These are phyloP conservation scores for Rosalia funebris DNA, from an alignment of 2,888 invertebrate species.

Conservation along the genomic window DNA sequence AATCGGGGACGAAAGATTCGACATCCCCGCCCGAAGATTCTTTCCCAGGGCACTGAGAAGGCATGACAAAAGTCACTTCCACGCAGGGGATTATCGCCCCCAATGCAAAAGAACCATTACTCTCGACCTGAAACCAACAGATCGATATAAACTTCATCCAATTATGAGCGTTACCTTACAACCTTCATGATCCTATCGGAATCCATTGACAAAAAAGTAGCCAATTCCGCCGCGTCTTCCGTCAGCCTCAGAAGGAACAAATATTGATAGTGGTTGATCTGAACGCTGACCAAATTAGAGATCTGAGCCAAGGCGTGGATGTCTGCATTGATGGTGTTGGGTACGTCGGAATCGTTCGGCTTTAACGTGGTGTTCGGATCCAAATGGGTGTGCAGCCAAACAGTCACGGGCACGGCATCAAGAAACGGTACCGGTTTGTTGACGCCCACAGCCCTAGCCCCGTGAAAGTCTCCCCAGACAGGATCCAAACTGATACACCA, in stretches of 20 bases:
- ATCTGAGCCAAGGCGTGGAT: conserved; percentile 85
- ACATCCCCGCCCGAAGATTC: conserved; percentile 86
- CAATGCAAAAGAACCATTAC: conserved; percentile 70
- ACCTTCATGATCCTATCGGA: conserved; percentile 76
- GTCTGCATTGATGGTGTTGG: conserved; percentile 66
- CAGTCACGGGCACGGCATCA: conserved; percentile 86
- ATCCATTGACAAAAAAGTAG: conserved; percentile 82
- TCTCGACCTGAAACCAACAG: conserved; percentile 57
- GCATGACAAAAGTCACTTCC: conserved; percentile 89
- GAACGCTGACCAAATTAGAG: conserved; percentile 85
- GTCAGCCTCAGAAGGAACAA: conserved; percentile 86
- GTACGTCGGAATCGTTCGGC: conserved; percentile 17
- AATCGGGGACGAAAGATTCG: conserved; percentile 84
- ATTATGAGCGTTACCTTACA: conserved; percentile 3
- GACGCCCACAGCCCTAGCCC: conserved; percentile 79
- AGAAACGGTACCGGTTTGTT: conserved; percentile 81
- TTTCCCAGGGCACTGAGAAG: conserved; percentile 83
- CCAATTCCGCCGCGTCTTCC: conserved; percentile 82
- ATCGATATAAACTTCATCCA: not conserved
- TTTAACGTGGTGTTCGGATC: conserved; percentile 61
- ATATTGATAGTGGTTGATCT: conserved; percentile 94
- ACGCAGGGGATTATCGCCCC: conserved; percentile 86
- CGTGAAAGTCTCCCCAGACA: conserved; percentile 92
- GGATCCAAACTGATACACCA: conserved; percentile 92
- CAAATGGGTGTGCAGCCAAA: conserved; percentile 77